These are phyloP conservation scores for Papilio glaucus DNA, from an alignment of 1,140 invertebrate species.

Conservation along the genomic window DNA sequence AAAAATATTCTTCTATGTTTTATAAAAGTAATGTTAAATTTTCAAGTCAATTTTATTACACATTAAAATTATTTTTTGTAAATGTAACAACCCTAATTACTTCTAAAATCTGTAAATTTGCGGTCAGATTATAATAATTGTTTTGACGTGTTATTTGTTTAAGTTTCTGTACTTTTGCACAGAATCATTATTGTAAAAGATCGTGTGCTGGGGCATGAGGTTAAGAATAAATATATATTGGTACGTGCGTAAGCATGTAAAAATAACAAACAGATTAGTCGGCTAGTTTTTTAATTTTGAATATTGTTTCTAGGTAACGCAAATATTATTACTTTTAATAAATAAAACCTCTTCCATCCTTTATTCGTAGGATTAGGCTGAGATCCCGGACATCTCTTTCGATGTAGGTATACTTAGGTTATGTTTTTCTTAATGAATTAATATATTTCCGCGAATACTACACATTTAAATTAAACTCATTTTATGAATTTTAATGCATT, in stretches of 20 bases:
- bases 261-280: constrained; percentile 17
- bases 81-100: constrained; percentile 25
- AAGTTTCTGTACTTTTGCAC: constrained; percentile 18
- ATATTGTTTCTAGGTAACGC: not conserved
- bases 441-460: too few species aligned
- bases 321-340: not conserved
- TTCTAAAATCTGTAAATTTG: constrained; percentile 4
- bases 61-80: not conserved
- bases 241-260: constrained; percentile 18
- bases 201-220: constrained; percentile 1
- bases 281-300: constrained; percentile 4
- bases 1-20: too few species aligned
- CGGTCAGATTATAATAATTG: constrained; percentile 30
- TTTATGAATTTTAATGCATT: too few species aligned
- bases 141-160: constrained; percentile 31
- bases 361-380: not conserved
- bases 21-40: too few species aligned
- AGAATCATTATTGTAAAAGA: constrained; percentile 18
- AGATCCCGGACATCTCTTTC: not conserved
- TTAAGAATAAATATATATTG: constrained; percentile 7
- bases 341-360: not conserved
- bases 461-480: too few species aligned
- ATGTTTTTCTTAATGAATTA: too few species aligned
- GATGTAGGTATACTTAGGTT: too few species aligned
- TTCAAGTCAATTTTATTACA: too few species aligned